Conservation (phyloP, 2,113 vertebrate species). For the Lepus americanus region DNA sequence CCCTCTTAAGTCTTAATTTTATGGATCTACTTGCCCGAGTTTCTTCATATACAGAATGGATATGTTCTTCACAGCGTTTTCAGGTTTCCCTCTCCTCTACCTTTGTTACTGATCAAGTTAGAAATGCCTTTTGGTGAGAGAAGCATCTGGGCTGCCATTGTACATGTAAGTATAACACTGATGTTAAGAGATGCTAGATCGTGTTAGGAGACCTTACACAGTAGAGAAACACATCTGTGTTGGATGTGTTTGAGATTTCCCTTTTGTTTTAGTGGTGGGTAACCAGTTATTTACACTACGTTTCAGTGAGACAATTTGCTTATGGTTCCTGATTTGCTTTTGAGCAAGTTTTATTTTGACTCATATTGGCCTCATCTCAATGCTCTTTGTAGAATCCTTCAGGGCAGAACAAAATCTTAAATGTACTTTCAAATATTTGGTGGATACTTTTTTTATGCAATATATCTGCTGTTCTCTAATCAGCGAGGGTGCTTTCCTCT, state of each 20-base stretch:
- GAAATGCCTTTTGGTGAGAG: neutral
- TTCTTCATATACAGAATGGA: neutral
- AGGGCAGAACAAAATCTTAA: conserved; percentile 44
- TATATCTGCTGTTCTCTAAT: conserved; percentile 58
- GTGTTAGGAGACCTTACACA: neutral
- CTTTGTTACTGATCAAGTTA: neutral
- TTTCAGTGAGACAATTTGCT: neutral
- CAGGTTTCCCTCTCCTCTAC: neutral
- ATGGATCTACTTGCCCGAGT: neutral
- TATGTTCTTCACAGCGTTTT: neutral
- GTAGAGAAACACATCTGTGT: neutral
- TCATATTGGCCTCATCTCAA: neutral
- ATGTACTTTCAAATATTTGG: conserved; percentile 27
- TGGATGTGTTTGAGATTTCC: neutral
- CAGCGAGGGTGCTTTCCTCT: conserved; percentile 40
- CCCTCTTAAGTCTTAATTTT: neutral
- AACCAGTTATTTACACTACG: neutral
- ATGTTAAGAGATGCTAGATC: neutral
- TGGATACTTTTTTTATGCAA: neutral
- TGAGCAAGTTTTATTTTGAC: neutral
- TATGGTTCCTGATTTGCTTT: neutral
- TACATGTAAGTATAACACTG: neutral
- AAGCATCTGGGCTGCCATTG: neutral
- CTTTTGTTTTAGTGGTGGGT: neutral
- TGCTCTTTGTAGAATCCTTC: neutral